phyloP scores from a whole-genome alignment of 2,888 invertebrate genomes.

The Lepas anatifera region DNA sequence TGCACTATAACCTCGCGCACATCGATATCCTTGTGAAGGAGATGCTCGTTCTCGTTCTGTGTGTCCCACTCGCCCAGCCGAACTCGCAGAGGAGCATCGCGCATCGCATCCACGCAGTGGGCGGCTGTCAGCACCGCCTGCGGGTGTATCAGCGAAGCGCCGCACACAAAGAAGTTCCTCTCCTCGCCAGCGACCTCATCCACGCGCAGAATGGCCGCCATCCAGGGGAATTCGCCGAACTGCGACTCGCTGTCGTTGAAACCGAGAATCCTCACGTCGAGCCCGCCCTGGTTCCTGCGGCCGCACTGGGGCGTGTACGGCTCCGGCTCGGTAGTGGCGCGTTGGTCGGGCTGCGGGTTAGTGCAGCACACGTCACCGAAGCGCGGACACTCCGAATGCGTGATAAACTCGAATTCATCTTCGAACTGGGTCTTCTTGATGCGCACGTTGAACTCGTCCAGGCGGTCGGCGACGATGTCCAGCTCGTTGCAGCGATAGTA shows the following conservation, averaged over 20 bases:
- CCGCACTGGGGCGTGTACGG: constrained; percentile 44
- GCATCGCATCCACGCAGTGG: constrained; percentile 51
- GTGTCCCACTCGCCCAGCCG: constrained; percentile 76
- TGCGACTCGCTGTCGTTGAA: constrained; percentile 39
- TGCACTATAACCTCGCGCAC: constrained; percentile 35
- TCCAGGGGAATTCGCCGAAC: constrained; percentile 74
- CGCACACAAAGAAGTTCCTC: constrained; percentile 53
- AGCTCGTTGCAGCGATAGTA: background rate
- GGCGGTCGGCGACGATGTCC: background rate
- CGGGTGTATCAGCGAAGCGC: constrained; percentile 65
- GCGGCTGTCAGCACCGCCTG: constrained; percentile 65
- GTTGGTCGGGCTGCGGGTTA: constrained; percentile 25
- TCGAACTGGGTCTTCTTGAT: background rate
- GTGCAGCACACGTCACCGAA: constrained; percentile 64
- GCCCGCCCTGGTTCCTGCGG: constrained; percentile 53
- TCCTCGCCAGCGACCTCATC: constrained; percentile 24
- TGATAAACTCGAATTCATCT: background rate
- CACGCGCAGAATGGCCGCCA: constrained; percentile 51
- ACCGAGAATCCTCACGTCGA: constrained; percentile 56
- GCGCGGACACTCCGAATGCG: constrained; percentile 32
- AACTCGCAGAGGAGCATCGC: constrained; percentile 30
- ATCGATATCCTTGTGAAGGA: constrained; percentile 54
- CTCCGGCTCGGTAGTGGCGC: constrained; percentile 12
- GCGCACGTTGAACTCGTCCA: background rate
- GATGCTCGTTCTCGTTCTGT: constrained; percentile 53